Evolutionary conservation across 2,888 invertebrate genomes (phyloP).

Genomic region (Mimumesa dahlbomi): DNA sequence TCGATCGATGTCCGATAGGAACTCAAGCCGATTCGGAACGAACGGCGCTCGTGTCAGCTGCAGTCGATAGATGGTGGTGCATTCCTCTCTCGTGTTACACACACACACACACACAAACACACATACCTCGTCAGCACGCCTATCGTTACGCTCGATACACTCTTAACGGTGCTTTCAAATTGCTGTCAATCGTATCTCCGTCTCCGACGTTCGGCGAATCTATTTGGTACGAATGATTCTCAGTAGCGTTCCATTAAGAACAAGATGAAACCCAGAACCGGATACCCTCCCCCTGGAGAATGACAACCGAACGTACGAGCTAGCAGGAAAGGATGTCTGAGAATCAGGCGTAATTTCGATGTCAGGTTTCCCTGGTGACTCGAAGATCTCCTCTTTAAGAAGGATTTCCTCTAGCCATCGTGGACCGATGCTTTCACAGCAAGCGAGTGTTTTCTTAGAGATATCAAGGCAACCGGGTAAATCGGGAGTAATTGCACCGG

Average conservation of each 20-base stretch:
- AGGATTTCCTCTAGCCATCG: conserved; percentile 7
- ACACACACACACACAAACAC: too few relatives aligned
- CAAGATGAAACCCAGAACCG: too few relatives aligned
- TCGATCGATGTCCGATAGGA: conserved; percentile 44
- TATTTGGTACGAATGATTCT: too few relatives aligned
- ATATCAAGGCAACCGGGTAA: conserved; percentile 29
- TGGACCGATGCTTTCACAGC: neutral
- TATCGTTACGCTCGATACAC: neutral
- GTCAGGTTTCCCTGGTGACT: neutral
- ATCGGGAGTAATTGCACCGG: conserved; percentile 29
- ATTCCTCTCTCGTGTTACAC: neutral
- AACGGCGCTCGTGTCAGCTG: conserved; percentile 36
- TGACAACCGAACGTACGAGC: conserved; percentile 10
- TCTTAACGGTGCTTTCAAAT: conserved; percentile 16
- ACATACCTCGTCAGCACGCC: conserved; percentile 4
- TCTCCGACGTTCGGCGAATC: too few relatives aligned
- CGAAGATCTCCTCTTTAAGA: neutral
- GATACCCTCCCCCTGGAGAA: conserved; percentile 9
- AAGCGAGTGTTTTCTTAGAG: conserved; percentile 34
- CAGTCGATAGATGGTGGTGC: conserved; percentile 25
- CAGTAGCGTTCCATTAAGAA: too few relatives aligned
- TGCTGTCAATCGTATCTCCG: too few relatives aligned
- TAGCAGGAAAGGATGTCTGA: neutral
- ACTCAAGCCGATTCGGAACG: conserved; percentile 10
- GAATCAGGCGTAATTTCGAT: conserved; percentile 18